phyloP scores from a whole-genome alignment of 2,888 invertebrate genomes.

The Oscheius sp. region DNA sequence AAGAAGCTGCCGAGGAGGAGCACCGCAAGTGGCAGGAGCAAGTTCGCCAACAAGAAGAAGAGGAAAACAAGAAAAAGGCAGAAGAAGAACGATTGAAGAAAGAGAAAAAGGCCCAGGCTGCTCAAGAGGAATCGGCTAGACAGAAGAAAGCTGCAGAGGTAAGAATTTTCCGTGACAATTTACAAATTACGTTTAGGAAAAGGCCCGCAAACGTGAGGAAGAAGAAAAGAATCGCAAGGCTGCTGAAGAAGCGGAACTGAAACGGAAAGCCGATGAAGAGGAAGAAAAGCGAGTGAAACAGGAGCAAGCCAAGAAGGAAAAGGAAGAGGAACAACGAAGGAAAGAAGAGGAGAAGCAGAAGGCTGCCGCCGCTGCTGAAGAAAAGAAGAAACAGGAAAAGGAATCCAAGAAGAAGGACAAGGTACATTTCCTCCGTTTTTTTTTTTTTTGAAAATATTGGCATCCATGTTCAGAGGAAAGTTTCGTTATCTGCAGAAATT shows the following conservation, averaged over 20 bases:
- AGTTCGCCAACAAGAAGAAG: slow-evolving; percentile 18
- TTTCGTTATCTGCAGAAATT: background rate
- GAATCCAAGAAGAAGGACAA: slow-evolving; percentile 12
- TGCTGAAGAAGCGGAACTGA: background rate
- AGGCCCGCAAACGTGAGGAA: slow-evolving; percentile 6
- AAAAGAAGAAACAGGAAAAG: background rate
- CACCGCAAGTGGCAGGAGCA: slow-evolving; percentile 23
- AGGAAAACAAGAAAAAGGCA: slow-evolving; percentile 14
- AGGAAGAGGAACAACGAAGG: slow-evolving; percentile 3
- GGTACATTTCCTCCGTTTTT: background rate
- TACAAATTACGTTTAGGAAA: background rate
- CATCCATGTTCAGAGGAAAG: background rate
- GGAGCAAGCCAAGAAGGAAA: background rate
- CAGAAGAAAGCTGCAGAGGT: slow-evolving; percentile 4
- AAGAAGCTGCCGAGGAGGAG: slow-evolving; percentile 2
- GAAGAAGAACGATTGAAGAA: slow-evolving; percentile 27
- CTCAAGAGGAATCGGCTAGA: slow-evolving; percentile 8
- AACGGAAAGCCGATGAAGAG: background rate
- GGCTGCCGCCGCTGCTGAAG: slow-evolving; percentile 3
- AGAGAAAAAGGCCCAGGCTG: slow-evolving; percentile 28
- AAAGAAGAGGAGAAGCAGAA: slow-evolving; percentile 22
- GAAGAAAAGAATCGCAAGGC: slow-evolving; percentile 8
- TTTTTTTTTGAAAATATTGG: background rate
- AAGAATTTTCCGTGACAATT: background rate
- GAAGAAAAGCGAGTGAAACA: slow-evolving; percentile 6